Evolutionary conservation across 2,888 invertebrate species (phyloP), one percentile per base, ranked within the genome.

Genomic region (Athripsodes cinereus): DNA sequence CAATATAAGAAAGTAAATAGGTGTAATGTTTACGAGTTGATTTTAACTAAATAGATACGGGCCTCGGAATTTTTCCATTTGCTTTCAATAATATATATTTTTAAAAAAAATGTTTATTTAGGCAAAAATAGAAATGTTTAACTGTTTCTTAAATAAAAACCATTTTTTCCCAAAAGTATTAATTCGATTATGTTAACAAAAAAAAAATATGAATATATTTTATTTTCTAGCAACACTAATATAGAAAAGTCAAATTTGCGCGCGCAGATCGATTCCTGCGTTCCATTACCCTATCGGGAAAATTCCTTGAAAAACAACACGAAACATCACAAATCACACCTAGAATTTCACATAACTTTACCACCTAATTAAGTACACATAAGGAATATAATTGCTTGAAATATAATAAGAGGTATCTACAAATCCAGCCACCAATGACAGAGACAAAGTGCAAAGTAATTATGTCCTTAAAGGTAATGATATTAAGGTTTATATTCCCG

Each of bases 221-320:
- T 16, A 18, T n/a, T n/a, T n/a, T n/a, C n/a, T n/a, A n/a, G n/a
- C n/a, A n/a, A n/a, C n/a, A n/a, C n/a, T n/a, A n/a, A n/a, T n/a
- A n/a, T n/a, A n/a, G n/a, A n/a, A n/a, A 47, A 22, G 51, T 31
- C 6, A 49, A 51, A 59, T 47, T 52, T 59, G 53, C 62, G 62
- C 58, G 62, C 62, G 60, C 62, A 62, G 51, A 62, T 62, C 53
- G 62, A 62, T 62, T 60, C 44, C 34, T 62, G 47, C 2, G n/a
- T 13, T 40, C 40, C 16, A 16, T 13, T 59, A 56, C 62, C 62
- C 62, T 57, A 55, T 59, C 52, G 57, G 35, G 52, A 16, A 19
- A 34, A 2, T 18, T 16, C 2, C 21, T 20, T 10, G 47, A 22
- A n/a, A 55, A 22, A 21, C 19, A 8, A 49, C 22, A 13, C 40